Evolutionary conservation across 2,888 invertebrate species (phyloP).

Genomic region (Asteroscopus sphinx): DNA sequence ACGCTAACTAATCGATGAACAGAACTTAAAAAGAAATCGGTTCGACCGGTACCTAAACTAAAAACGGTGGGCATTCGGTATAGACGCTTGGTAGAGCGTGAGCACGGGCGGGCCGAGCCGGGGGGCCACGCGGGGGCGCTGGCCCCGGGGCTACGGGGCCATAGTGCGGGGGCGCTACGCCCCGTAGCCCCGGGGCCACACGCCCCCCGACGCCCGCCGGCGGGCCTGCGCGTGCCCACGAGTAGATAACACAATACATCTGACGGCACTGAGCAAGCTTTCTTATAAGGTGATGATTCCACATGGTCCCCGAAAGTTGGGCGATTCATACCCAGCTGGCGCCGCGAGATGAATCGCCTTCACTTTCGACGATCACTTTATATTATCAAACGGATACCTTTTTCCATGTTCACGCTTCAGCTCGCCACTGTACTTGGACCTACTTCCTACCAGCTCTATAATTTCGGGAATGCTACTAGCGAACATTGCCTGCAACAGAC

Average conservation of each 20-base stretch:
- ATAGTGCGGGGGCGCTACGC: no score
- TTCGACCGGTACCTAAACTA: constrained; percentile 86
- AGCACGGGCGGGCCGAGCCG: constrained; percentile 77
- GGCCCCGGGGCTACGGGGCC: constrained; percentile 68
- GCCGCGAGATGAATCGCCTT: constrained; percentile 81
- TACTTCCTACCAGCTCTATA: constrained; percentile 99
- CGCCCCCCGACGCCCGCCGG: constrained; percentile 61
- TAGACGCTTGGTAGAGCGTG: constrained; percentile 89
- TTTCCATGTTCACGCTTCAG: constrained; percentile 99
- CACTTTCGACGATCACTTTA: constrained; percentile 82
- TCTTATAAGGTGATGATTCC: constrained; percentile 83
- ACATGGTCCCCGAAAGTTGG: constrained; percentile 81
- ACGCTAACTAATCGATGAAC: constrained; percentile 88
- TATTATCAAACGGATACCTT: constrained; percentile 94
- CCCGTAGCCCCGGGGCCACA: constrained; percentile 68
- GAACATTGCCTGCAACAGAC: constrained; percentile 99
- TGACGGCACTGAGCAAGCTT: constrained; percentile 91
- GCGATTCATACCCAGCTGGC: constrained; percentile 78
- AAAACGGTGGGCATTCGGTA: constrained; percentile 86
- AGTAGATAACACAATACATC: constrained; percentile 91
- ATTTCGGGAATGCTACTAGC: constrained; percentile 99
- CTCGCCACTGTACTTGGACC: constrained; percentile 99
- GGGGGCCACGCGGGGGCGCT: constrained; percentile 55
- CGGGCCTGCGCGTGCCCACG: constrained; percentile 78
- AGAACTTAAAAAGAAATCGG: constrained; percentile 89